These are phyloP conservation scores for Sternotherus odoratus DNA, from an alignment of 2,797 vertebrate species.

Conservation along the genomic window DNA sequence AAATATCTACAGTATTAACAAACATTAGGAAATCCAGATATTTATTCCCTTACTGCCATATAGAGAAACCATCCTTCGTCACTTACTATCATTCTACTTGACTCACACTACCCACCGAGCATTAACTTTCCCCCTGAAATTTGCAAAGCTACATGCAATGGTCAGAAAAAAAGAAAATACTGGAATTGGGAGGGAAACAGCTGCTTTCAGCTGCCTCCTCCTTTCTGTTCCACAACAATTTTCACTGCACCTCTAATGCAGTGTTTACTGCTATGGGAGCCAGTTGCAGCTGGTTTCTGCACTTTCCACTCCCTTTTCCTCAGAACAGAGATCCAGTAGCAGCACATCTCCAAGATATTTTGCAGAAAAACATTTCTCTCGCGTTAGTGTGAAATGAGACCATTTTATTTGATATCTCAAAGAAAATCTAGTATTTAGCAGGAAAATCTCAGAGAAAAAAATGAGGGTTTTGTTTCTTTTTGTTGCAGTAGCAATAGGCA, in stretches of 20 bases:
- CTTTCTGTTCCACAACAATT: neutral
- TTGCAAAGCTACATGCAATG: neutral
- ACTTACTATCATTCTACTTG: neutral
- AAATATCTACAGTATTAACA: neutral
- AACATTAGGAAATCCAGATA: neutral
- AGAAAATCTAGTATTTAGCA: neutral
- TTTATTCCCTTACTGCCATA: neutral
- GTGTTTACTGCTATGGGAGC: neutral
- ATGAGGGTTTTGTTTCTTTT: neutral
- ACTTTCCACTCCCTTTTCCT: neutral
- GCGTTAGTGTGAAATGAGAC: constrained; percentile 10
- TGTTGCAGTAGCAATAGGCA: neutral
- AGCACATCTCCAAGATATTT: neutral
- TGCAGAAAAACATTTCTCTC: neutral
- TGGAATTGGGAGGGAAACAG: neutral
- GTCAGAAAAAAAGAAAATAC: neutral
- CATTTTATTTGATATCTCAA: neutral
- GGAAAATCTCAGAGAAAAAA: neutral
- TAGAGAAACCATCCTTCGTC: neutral
- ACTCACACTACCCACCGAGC: neutral
- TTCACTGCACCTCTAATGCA: neutral
- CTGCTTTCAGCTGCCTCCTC: neutral
- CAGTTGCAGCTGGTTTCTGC: neutral
- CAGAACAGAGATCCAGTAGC: neutral
- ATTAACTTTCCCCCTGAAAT: neutral